Evolutionary conservation across 2,113 vertebrate species (phyloP), one percentile per base, ranked within the genome.

Genomic region (Oplegnathus fasciatus): DNA sequence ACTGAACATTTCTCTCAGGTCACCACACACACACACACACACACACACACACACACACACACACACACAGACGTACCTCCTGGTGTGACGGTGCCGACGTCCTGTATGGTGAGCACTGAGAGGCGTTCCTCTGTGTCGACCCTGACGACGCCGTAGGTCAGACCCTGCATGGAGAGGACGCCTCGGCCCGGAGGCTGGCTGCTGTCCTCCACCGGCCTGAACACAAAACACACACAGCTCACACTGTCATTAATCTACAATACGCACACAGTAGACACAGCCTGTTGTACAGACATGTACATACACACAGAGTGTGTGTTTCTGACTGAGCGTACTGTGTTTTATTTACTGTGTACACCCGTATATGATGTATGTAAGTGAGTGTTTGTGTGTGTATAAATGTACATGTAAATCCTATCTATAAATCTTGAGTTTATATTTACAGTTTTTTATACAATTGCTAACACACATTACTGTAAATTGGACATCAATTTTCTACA

Each of bases 91-190:
- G 98, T 97, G 64, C 98, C 98, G 1, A 99, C 98, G 68, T 99
- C 98, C 93, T 99, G 98, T 65, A 99, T 97, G 0, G 98, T 99
- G 69, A 99, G 97, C 71, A 99, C 98, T 0, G 98, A 99, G 10
- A 99, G 96, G 13, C 99, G 97, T 75, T 99, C 98, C 87, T 99
- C 98, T 0, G 98, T 98, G 94, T 99, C 98, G 17, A 99, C 98
- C 20, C 98, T 91, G 89, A 99, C 99, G 57, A 99, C 98, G 0
- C 97, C 97, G 0, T 99, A 97, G 22, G 96, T 98, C 89, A 99
- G 96, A 14, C 98, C 98, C 6, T 99, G 98, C 98, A 99, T 99
- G 87, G 98, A 99, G 52, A 99, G 96, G 32, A 99, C 97, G 0
- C 98, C 98, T 30, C 98, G 95, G 6, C 98, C 98, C 0, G 98